Conservation (phyloP, 2,888 invertebrate genomes). For the Atethmia centrago region DNA sequence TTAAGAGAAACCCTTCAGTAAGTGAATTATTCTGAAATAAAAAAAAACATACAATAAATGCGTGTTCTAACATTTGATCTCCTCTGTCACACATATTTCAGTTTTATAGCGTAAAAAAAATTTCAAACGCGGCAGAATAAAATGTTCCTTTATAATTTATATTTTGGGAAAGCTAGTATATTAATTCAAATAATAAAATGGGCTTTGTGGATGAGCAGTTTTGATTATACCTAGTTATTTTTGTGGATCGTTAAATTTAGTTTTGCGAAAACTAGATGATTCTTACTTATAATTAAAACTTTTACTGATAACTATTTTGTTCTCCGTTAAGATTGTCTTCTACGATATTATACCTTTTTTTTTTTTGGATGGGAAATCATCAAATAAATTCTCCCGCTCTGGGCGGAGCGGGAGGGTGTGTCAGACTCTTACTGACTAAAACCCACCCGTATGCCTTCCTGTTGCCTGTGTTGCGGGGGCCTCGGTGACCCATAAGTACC, state of each 20-base stretch:
- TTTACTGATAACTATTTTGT: background rate
- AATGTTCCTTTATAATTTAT: constrained; percentile 41
- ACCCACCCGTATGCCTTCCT: no score
- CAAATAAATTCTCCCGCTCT: no score
- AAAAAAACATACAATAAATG: constrained; percentile 16
- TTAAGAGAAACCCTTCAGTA: constrained; percentile 45
- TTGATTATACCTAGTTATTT: constrained; percentile 1
- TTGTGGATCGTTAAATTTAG: background rate
- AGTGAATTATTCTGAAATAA: constrained; percentile 37
- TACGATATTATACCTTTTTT: no score
- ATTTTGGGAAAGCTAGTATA: constrained; percentile 4
- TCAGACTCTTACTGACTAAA: no score
- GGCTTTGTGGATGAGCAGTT: constrained; percentile 2
- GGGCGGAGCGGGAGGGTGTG: no score
- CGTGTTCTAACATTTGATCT: constrained; percentile 30
- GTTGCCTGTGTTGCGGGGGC: no score
- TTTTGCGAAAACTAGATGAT: background rate
- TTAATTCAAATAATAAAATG: constrained; percentile 26
- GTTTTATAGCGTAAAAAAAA: constrained; percentile 33
- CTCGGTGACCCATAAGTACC: no score
- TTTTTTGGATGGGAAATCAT: no score
- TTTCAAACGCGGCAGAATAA: constrained; percentile 14
- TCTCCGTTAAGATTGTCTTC: no score
- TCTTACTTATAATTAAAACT: background rate
- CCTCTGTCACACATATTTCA: constrained; percentile 30